Conservation (phyloP, 92 coral and sea anemone genomes). For the Ricordea florida region DNA sequence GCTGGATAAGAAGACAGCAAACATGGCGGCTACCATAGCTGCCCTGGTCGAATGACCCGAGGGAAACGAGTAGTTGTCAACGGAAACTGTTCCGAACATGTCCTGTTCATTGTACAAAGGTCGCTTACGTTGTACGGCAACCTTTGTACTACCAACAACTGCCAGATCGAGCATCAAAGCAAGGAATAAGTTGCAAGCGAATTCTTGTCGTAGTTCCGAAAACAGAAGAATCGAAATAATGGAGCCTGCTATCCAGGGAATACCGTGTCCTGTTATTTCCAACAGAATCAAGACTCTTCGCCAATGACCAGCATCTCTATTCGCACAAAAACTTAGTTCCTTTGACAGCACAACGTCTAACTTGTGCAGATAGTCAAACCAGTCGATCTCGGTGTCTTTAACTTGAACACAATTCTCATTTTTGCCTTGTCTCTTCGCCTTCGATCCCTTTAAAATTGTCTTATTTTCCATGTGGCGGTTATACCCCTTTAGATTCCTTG, state of each 20-base stretch:
- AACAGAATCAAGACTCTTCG: constrained; percentile 62
- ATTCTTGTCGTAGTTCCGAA: constrained; percentile 55
- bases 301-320: constrained; percentile 52
- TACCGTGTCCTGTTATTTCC: constrained; percentile 93
- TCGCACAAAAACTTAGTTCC: constrained; percentile 71
- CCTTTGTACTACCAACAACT: constrained; percentile 75
- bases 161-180: constrained; percentile 81
- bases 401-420: background rate
- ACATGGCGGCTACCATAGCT: constrained; percentile 87
- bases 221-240: constrained; percentile 49
- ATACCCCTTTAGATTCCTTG: background rate
- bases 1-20: constrained; percentile 39
- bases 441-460: background rate
- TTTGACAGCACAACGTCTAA: constrained; percentile 66
- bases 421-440: background rate
- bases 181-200: constrained; percentile 79
- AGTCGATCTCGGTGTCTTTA: background rate
- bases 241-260: constrained; percentile 89
- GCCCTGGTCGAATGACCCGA: constrained; percentile 93
- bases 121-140: constrained; percentile 67
- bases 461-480: background rate
- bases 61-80: constrained; percentile 92
- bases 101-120: constrained; percentile 83
- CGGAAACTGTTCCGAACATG: constrained; percentile 95
- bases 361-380: constrained; percentile 18